phyloP scores from a whole-genome alignment of 2,113 vertebrate genomes.

The Eulemur macaco region DNA sequence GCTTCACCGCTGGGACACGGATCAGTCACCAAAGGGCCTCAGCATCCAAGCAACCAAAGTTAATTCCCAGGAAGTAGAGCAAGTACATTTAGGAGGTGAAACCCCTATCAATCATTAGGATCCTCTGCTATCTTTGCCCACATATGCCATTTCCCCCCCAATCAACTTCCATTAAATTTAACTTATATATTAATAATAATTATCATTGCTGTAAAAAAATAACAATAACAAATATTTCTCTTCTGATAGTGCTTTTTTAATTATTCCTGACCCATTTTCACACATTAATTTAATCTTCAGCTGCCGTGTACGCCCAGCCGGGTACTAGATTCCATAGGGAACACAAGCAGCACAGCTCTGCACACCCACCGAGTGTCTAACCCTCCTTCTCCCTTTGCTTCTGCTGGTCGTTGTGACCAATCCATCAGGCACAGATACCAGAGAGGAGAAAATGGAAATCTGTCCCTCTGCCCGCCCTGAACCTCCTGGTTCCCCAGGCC shows the following conservation, averaged over 20 bases:
- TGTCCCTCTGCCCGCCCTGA: background rate
- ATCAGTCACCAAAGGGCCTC: background rate
- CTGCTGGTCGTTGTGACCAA: background rate
- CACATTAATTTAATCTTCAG: background rate
- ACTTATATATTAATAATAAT: slow-evolving; percentile 40
- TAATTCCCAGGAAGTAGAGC: background rate
- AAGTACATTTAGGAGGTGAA: background rate
- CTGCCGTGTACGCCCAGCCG: background rate
- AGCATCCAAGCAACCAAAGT: background rate
- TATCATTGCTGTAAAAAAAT: background rate
- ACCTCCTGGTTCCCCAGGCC: background rate
- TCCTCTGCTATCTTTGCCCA: background rate
- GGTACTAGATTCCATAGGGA: background rate
- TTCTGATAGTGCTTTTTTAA: background rate
- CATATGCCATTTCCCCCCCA: background rate
- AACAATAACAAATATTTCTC: background rate
- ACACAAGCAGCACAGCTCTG: background rate
- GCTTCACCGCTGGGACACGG: background rate
- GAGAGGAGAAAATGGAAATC: background rate
- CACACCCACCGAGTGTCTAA: background rate
- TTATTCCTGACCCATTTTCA: background rate
- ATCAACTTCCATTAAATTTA: slow-evolving; percentile 47
- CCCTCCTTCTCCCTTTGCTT: background rate
- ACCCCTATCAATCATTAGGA: background rate
- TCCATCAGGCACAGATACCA: background rate